phyloP scores from a whole-genome alignment of 2,888 invertebrate genomes.

The Erynnis tages region DNA sequence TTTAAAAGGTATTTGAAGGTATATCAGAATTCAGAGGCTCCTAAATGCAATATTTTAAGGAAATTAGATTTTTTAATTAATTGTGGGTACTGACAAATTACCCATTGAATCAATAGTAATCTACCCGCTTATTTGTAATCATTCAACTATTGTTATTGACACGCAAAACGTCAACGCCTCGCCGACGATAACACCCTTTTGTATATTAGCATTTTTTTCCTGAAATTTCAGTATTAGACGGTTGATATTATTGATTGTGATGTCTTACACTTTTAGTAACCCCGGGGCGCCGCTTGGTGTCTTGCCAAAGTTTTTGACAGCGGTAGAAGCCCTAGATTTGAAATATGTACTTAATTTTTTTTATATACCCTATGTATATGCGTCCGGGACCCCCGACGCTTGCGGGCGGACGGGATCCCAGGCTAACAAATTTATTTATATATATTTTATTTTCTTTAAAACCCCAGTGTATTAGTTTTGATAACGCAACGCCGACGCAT shows the following conservation, averaged over 20 bases:
- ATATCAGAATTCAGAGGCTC: too few relatives aligned
- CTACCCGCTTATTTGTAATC: too few relatives aligned
- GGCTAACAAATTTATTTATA: slow-evolving; percentile 30
- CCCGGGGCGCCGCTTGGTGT: slow-evolving; percentile 54
- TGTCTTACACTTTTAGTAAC: slow-evolving; percentile 47
- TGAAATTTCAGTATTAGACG: slow-evolving; percentile 73
- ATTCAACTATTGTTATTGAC: slow-evolving; percentile 11
- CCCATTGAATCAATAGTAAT: neutral
- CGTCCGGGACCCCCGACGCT: neutral
- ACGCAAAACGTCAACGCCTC: slow-evolving; percentile 39
- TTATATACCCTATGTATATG: slow-evolving; percentile 51
- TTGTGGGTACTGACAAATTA: too few relatives aligned
- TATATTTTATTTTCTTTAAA: slow-evolving; percentile 26
- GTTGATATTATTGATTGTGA: slow-evolving; percentile 71
- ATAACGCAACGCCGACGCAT: slow-evolving; percentile 51
- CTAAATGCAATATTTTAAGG: too few relatives aligned
- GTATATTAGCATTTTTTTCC: slow-evolving; percentile 72
- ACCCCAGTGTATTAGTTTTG: slow-evolving; percentile 40
- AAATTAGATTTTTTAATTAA: too few relatives aligned
- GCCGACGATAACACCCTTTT: slow-evolving; percentile 62
- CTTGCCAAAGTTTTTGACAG: slow-evolving; percentile 64
- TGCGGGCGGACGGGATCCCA: neutral
- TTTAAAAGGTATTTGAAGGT: too few relatives aligned
- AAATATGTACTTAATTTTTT: slow-evolving; percentile 67
- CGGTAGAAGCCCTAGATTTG: slow-evolving; percentile 40